Base-by-base conservation (phyloP, 2,113 vertebrate genomes). In the Leptocoma aspasia region DNA sequence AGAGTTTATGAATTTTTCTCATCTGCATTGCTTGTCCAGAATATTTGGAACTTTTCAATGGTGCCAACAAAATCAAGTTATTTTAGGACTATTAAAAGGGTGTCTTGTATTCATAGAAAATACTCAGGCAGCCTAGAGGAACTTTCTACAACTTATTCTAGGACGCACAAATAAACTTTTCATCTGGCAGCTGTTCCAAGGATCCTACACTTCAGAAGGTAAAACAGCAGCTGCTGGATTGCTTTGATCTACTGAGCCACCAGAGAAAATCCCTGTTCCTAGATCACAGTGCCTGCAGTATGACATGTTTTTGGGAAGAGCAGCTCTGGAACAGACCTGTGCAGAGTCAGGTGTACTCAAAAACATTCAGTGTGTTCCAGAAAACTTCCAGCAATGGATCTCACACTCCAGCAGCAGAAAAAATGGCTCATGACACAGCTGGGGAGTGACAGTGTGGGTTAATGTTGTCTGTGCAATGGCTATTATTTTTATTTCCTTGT, bases 401-500 rank as follows among this genome's bases (percentile, higher is more conserved):
- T 73, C 61, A 26, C 31, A 24, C 10, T 72, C 72, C 54, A 81
- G 52, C 6, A 1, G 82, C 47, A 90, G 47, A 54, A 78, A 63
- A 63, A 80, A 56, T 2, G 3, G 63, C 66, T 91, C 42, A 19
- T 26, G 47, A 21, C 73, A 73, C 37, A 85, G 61, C 21, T 24
- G 37, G 37, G 50, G n/a, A 83, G 64, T 1, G 11, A 88, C 3
- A 63, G 53, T 0, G 13, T 17, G 37, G 10, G 61, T 64, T 86
- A 89, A 64, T 11, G 35, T 11, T 71, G 23, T 23, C 71, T 65
- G 21, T 54, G 44, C 16, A 53, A 76, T 2, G 21, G 13, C 44
- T 86, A 33, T 59, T 79, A 70, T 60, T 86, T 93, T 90, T 86
- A 86, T 83, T 92, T 94, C 53, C 31, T 24, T 75, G 68, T 30